These are phyloP conservation scores for Linnaemya vulpina DNA, from an alignment of 2,888 invertebrate species.

Conservation along the genomic window DNA sequence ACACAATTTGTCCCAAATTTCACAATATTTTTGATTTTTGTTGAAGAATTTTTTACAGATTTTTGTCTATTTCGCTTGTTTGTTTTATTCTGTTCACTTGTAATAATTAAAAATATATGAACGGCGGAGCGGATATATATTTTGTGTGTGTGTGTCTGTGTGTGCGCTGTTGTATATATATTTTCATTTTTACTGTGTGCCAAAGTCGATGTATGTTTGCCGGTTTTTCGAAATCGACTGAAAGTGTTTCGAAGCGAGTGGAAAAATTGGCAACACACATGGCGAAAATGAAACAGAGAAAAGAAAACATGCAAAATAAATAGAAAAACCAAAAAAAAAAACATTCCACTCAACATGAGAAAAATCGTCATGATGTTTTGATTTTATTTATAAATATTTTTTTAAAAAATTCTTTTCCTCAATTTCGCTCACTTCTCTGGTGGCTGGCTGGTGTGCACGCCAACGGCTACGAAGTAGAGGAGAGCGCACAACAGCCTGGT, in stretches of 20 bases:
- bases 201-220: conserved; percentile 64
- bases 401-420: conserved; percentile 10
- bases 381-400: background rate
- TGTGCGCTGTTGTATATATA: background rate
- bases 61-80: conserved; percentile 15
- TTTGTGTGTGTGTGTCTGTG: too few species aligned
- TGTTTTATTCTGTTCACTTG: conserved; percentile 5
- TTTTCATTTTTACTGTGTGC: conserved; percentile 12
- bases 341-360: conserved; percentile 47
- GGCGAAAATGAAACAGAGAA: background rate
- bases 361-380: background rate
- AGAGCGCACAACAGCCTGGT: conserved; percentile 27
- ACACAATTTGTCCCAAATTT: conserved; percentile 62
- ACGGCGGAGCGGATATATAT: too few species aligned
- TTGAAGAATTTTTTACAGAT: background rate
- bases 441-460: conserved; percentile 9
- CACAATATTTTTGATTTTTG: conserved; percentile 55
- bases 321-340: background rate
- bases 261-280: conserved; percentile 75
- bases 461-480: background rate
- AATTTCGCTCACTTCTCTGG: conserved; percentile 25
- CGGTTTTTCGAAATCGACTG: conserved; percentile 74
- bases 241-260: conserved; percentile 51
- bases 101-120: background rate
- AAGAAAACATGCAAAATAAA: conserved; percentile 13